A percentile compares a stretch with the other conserved stretches of the same genome.
These are phyloP conservation scores for Lepidurus arcticus DNA, from an alignment of 1,140 invertebrate species.

Conservation along the genomic window DNA sequence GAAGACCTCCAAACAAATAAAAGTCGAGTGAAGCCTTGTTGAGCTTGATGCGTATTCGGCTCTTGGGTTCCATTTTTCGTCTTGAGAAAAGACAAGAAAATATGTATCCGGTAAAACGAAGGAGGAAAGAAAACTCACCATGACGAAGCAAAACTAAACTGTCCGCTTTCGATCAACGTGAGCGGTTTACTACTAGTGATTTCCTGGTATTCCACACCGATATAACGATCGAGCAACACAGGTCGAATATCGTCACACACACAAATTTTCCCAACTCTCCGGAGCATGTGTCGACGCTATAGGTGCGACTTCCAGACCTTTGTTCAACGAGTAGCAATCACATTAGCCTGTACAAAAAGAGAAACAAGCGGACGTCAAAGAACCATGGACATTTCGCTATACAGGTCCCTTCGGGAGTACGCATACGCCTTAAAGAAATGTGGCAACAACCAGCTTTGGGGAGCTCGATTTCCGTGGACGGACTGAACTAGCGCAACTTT, in stretches of 20 bases:
- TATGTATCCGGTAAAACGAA: background rate
- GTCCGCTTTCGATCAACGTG: no score
- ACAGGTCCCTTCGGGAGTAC: background rate
- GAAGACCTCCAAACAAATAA: constrained; percentile 68
- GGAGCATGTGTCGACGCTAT: background rate
- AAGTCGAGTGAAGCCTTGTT: constrained; percentile 57
- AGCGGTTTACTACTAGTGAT: background rate
- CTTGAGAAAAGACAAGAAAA: background rate
- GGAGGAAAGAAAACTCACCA: background rate
- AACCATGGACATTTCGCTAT: background rate
- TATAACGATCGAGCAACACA: background rate
- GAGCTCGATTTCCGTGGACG: background rate
- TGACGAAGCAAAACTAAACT: background rate
- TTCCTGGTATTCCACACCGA: background rate
- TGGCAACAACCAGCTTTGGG: background rate
- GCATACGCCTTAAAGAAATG: background rate
- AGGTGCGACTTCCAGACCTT: background rate
- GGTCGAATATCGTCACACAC: background rate
- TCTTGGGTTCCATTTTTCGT: background rate
- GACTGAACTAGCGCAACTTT: background rate
- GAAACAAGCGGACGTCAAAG: background rate
- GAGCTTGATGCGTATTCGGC: background rate
- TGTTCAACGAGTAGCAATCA: background rate
- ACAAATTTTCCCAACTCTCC: background rate
- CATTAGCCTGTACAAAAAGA: background rate